Base-by-base conservation (phyloP, 2,797 vertebrate species). In the Zenarchopterus dispar region DNA sequence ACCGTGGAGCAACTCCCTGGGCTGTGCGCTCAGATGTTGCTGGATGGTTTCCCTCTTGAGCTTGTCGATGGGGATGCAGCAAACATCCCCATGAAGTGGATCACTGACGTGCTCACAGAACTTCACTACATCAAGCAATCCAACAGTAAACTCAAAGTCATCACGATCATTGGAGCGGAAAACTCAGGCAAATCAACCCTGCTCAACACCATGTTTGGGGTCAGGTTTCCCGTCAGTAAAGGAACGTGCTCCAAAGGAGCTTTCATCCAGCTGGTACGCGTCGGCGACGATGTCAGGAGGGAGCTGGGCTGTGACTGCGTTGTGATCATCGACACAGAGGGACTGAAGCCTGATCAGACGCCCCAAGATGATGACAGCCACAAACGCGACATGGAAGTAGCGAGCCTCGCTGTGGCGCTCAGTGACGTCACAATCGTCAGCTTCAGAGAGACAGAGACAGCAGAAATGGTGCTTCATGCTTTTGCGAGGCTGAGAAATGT, bases 121-220 rank as follows among this genome's bases (percentile, higher is more conserved):
- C 72, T 94, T 41, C 77, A 92, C 0, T 0, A 19, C 2, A 84
- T 70, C 0, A 51, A 90, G 49, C 73, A 82, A 15, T 62, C 72
- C 4, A 69, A 71, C 24, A 91, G 84, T 0, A 81, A 68, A 1
- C 63, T 93, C 46, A 78, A 86, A 22, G 90, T 93, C n/a, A 57
- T 94, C 9, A 80, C 90, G 0, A 67, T 87, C 1, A 70, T 93
- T 3, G 90, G 91, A 0, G 79, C 68, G 2, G 86, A 92, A 2
- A 88, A 88, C 70, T 90, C 90, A 0, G 91, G 89, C 10, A 93
- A 93, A 49, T 92, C 90, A 4, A 92, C 89, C 2, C 84, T 94
- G 0, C 90, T 94, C 26, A 92, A 92, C 59, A 85, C 84, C 68
- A 91, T 94, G 91, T 93, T 94, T 42, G 91, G 92, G 3, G 60